Percentiles rank a stretch among this genome's conserved stretches.
These are phyloP conservation scores for Mallotus villosus DNA, from an alignment of 2,797 vertebrate species.

Conservation along the genomic window DNA sequence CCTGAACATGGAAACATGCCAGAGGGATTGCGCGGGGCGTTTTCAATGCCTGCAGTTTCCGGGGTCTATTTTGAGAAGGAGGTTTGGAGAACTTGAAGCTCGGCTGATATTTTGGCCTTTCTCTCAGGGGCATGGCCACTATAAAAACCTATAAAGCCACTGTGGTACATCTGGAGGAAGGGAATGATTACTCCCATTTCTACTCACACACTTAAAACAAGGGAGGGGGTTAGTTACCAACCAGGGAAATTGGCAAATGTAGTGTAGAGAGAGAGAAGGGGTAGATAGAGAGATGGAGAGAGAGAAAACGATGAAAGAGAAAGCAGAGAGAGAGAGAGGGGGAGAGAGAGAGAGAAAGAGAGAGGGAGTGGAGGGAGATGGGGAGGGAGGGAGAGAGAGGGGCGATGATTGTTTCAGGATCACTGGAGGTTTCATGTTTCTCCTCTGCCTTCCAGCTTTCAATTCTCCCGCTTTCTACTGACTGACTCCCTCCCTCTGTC, in stretches of 20 bases:
- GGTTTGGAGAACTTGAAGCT: too few relatives aligned
- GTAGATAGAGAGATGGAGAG: not conserved
- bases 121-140: slow-evolving; percentile 14
- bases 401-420: slow-evolving; percentile 60
- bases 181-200: not conserved
- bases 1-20: not conserved
- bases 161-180: slow-evolving; percentile 19
- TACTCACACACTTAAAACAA: not conserved
- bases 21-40: too few relatives aligned
- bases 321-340: not conserved
- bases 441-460: slow-evolving; percentile 43
- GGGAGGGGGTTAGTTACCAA: not conserved
- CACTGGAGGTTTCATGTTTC: slow-evolving; percentile 65
- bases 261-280: too few relatives aligned
- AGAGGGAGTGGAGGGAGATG: not conserved
- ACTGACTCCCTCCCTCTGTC: slow-evolving; percentile 30
- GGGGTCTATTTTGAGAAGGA: not conserved
- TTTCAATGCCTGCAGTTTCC: too few relatives aligned
- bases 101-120: slow-evolving; percentile 15
- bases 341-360: not conserved
- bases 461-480: slow-evolving; percentile 33
- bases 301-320: too few relatives aligned
- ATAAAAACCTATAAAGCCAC: slow-evolving; percentile 24
- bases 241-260: not conserved
- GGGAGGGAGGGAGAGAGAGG: slow-evolving; percentile 22